phyloP scores from a whole-genome alignment of 2,888 invertebrate species.

The Aporophyla lueneburgensis region DNA sequence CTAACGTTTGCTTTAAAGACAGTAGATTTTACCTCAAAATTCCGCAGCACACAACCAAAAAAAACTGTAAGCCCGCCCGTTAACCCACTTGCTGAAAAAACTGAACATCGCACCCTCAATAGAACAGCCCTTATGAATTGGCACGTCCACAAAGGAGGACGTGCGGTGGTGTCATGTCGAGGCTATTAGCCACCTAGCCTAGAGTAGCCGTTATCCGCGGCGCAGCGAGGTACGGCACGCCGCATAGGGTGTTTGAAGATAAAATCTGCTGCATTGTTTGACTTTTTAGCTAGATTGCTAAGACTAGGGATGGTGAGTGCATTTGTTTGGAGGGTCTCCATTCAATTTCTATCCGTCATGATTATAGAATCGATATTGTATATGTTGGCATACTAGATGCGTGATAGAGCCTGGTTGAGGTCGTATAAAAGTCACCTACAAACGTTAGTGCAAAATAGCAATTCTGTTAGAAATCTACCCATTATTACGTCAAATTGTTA shows the following conservation, averaged over 20 bases:
- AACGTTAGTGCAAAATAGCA: slow-evolving; percentile 20
- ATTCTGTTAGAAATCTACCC: background rate
- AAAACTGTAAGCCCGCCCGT: slow-evolving; percentile 8
- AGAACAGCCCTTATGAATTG: slow-evolving; percentile 58
- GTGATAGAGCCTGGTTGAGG: background rate
- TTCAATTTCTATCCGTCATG: slow-evolving; percentile 1
- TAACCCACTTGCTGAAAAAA: slow-evolving; percentile 63
- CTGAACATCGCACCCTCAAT: slow-evolving; percentile 55
- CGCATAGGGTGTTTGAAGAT: slow-evolving; percentile 50
- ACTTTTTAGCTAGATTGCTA: slow-evolving; percentile 34
- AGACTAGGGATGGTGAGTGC: slow-evolving; percentile 19
- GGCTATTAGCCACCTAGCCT: slow-evolving; percentile 55
- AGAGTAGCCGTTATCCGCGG: slow-evolving; percentile 51
- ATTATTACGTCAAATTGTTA: background rate
- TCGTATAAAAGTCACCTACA: slow-evolving; percentile 8
- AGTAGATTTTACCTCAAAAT: background rate
- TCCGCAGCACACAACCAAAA: background rate
- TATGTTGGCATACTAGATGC: background rate
- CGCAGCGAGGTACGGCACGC: slow-evolving; percentile 59
- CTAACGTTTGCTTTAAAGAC: background rate
- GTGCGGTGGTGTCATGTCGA: slow-evolving; percentile 55
- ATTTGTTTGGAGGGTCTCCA: background rate
- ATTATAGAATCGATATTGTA: background rate
- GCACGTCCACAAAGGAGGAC: slow-evolving; percentile 64
- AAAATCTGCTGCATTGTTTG: slow-evolving; percentile 55